Conservation (phyloP, 2,113 vertebrate genomes). For the Apistogramma diplotaenia region DNA sequence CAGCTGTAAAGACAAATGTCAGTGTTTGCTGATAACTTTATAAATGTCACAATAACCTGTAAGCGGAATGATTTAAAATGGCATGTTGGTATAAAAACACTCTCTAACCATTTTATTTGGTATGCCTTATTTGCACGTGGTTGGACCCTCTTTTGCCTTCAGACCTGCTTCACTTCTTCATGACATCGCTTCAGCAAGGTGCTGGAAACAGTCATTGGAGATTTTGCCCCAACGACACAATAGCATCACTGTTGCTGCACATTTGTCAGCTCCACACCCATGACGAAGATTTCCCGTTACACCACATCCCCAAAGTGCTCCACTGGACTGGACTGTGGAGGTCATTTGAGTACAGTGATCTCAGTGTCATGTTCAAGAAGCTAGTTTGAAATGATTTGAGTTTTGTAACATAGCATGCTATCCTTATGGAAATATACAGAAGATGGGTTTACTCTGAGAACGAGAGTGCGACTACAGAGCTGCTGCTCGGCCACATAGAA, state of each 20-base stretch:
- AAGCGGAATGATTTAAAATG: slow-evolving; percentile 16
- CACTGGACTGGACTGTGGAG: neutral
- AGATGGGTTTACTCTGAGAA: neutral
- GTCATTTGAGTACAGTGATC: neutral
- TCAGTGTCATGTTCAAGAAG: neutral
- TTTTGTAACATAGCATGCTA: neutral
- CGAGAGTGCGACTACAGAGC: too few species aligned
- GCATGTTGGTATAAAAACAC: neutral
- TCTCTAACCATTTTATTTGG: neutral
- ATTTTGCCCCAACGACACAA: neutral
- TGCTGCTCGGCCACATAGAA: too few species aligned
- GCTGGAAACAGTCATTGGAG: neutral
- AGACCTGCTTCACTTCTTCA: neutral
- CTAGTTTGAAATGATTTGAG: neutral
- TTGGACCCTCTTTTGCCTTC: neutral
- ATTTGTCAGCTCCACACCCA: neutral
- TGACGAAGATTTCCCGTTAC: neutral
- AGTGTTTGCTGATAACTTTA: slow-evolving; percentile 35
- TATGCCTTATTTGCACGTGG: neutral
- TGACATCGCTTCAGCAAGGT: neutral
- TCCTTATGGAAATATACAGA: neutral
- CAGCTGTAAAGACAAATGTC: slow-evolving; percentile 38
- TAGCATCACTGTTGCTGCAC: neutral
- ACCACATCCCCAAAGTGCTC: neutral
- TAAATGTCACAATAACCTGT: slow-evolving; percentile 25